Evolutionary conservation across 1,140 invertebrate genomes (phyloP), one percentile per base, ranked within the genome.

Genomic region (Kradibia gibbosae): DNA sequence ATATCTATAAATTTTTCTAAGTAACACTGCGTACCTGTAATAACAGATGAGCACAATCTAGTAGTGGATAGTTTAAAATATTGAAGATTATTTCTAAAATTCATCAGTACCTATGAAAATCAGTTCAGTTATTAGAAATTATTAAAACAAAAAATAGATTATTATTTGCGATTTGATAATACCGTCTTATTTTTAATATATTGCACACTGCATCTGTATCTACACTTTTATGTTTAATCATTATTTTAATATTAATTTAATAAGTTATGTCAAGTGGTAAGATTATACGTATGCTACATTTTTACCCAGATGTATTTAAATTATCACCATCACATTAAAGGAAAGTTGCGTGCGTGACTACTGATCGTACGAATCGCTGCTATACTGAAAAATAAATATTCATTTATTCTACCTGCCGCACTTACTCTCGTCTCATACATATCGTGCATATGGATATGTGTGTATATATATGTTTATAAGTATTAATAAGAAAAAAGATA

Each of bases 161-260:
- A n/a, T n/a, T n/a, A n/a, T n/a, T n/a, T n/a, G n/a, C n/a, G n/a
- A n/a, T n/a, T n/a, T n/a, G n/a, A n/a, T 20, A 7, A 20, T 36
- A 17, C 20, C 62, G 34, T 67, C 31, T 34, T 3, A 4, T n/a
- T 3, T 36, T 39, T 67, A 17, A 0, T n/a, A 39, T n/a, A 34
- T 36, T 17, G 4, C 34, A 31, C 34, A 67, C n/a, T 15, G 20
- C 4, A 7, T 39, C n/a, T 36, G 62, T 39, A 39, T 36, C 39
- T 39, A 39, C 34, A 67, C 62, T 67, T 39, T 67, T 67, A 25
- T 36, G 8, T 67, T 67, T 67, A 67, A 67, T 67, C 34, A 39
- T 39, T 39, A 67, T 67, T 67, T 67, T 39, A 67, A 67, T 67
- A 67, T 67, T 67, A 67, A 39, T 67, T 67, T 67, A 67, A 67